A percentile compares a stretch with the other conserved stretches of the same genome.
Conservation (phyloP, 2,797 vertebrate species). For the Emydoidea blandingii region DNA sequence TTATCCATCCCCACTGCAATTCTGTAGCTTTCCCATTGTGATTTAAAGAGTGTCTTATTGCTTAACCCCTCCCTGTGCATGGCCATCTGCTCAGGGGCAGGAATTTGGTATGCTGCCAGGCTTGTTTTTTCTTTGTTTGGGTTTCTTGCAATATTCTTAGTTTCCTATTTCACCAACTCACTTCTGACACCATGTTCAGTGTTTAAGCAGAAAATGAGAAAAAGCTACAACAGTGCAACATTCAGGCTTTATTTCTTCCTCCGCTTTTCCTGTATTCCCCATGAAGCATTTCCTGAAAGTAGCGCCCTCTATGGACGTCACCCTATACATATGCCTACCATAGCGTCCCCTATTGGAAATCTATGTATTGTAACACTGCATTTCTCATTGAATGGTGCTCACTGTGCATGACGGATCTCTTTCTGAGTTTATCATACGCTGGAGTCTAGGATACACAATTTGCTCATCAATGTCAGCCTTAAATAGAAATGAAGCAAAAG, state of each 20-base stretch:
- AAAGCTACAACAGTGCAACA: background rate
- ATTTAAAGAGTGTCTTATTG: too few relatives aligned
- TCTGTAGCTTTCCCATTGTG: too few relatives aligned
- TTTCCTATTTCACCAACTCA: too few relatives aligned
- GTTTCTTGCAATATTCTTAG: too few relatives aligned
- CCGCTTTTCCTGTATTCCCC: background rate
- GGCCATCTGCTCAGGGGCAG: too few relatives aligned
- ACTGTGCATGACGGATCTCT: background rate
- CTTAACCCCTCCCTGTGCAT: too few relatives aligned
- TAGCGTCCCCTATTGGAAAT: too few relatives aligned
- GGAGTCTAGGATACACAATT: background rate
- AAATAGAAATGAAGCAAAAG: constrained; percentile 5
- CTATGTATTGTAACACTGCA: background rate
- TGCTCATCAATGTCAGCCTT: background rate
- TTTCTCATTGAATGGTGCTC: constrained; percentile 5
- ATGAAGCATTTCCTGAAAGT: background rate
- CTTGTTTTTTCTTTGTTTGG: too few relatives aligned
- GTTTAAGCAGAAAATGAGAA: background rate
- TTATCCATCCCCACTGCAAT: too few relatives aligned
- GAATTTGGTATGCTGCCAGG: too few relatives aligned
- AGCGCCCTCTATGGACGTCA: background rate
- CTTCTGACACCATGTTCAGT: background rate
- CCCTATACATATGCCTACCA: too few relatives aligned
- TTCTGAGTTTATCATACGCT: background rate
- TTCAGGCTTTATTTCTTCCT: background rate